phyloP scores from a whole-genome alignment of 64 coral and sea anemone genomes.

The Acropora yongei region DNA sequence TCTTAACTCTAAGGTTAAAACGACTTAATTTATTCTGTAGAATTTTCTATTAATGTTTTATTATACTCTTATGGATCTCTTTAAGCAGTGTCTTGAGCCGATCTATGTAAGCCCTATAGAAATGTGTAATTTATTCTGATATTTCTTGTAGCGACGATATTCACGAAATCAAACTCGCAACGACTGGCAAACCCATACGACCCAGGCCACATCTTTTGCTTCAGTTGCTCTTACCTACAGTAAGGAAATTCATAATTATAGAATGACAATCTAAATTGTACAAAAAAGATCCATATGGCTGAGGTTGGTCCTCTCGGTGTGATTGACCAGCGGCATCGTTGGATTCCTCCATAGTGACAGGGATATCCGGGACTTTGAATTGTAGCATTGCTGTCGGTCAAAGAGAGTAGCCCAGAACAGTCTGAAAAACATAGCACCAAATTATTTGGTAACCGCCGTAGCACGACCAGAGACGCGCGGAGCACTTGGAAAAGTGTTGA shows the following conservation, averaged over 20 bases:
- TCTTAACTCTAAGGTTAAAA: too few relatives aligned
- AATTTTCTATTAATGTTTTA: too few relatives aligned
- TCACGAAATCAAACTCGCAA: too few relatives aligned
- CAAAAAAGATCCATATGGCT: not conserved
- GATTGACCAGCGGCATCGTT: not conserved
- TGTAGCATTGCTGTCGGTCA: constrained; percentile 11
- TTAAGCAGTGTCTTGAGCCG: too few relatives aligned
- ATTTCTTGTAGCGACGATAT: too few relatives aligned
- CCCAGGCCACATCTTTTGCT: not conserved
- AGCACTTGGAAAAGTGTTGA: too few relatives aligned
- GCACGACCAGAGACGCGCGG: not conserved
- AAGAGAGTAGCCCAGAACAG: not conserved
- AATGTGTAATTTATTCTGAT: too few relatives aligned
- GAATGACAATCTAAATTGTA: not conserved
- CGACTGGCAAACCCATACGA: too few relatives aligned
- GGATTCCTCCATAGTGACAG: not conserved
- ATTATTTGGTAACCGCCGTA: not conserved
- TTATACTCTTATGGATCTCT: too few relatives aligned
- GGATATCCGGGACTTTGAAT: constrained; percentile 8
- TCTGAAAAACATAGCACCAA: not conserved
- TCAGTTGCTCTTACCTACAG: not conserved
- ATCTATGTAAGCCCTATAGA: too few relatives aligned
- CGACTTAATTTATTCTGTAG: not conserved
- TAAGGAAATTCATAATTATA: not conserved
- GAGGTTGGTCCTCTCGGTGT: not conserved